Evolutionary conservation across 2,113 vertebrate genomes (phyloP).

Genomic region (Ammodytes dubius): DNA sequence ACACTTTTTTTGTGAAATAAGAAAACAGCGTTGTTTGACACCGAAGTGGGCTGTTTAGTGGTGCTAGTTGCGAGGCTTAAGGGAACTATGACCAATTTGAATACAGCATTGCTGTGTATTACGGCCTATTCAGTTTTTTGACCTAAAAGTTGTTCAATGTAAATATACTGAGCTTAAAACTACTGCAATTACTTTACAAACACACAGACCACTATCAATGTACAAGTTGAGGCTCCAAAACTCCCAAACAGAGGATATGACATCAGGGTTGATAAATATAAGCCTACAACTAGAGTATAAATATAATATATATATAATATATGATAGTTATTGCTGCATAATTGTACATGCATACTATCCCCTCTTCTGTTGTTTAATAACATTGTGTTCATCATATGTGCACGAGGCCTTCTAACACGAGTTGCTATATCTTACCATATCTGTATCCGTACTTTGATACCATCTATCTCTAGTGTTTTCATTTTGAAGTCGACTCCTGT

Average conservation of each 20-base stretch:
- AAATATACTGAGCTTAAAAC: neutral
- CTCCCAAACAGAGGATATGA: neutral
- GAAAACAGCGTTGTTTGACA: neutral
- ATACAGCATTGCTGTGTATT: too few species aligned
- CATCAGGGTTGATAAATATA: neutral
- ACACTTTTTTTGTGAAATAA: neutral
- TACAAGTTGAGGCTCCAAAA: neutral
- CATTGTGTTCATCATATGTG: slow-evolving; percentile 1
- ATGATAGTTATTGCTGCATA: neutral
- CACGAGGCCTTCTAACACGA: neutral
- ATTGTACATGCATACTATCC: neutral
- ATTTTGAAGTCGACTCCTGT: slow-evolving; percentile 89
- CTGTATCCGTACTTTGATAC: slow-evolving; percentile 89
- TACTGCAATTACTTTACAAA: neutral
- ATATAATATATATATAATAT: neutral
- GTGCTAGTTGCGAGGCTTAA: neutral
- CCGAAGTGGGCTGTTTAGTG: neutral
- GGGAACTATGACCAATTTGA: too few species aligned
- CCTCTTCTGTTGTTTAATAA: neutral
- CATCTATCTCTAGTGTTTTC: slow-evolving; percentile 88
- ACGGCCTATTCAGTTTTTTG: too few species aligned
- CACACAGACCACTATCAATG: neutral
- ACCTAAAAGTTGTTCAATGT: neutral
- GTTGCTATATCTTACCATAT: slow-evolving; percentile 82
- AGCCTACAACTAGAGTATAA: neutral